phyloP scores from a whole-genome alignment of 2,113 vertebrate species.

The Philantomba maxwellii region DNA sequence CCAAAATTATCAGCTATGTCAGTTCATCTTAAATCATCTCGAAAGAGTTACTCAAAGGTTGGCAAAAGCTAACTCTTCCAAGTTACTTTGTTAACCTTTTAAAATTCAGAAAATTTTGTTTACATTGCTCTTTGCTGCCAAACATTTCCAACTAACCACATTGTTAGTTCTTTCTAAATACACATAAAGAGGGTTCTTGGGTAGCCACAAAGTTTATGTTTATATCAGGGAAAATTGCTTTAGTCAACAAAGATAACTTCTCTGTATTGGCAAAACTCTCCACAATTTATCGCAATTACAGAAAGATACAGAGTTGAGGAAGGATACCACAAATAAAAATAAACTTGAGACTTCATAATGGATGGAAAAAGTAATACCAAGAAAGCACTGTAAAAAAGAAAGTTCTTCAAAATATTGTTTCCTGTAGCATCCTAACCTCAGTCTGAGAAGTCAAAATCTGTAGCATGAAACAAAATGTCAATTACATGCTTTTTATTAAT shows the following conservation, averaged over 20 bases:
- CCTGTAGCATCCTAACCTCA: not conserved
- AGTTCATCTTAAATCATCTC: not conserved
- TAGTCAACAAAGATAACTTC: constrained; percentile 49
- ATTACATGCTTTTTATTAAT: not conserved
- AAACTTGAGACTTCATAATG: constrained; percentile 35
- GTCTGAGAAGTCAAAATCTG: not conserved
- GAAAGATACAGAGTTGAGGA: constrained; percentile 34
- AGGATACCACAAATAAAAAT: constrained; percentile 41
- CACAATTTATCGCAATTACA: constrained; percentile 26
- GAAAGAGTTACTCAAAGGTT: not conserved
- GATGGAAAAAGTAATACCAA: not conserved
- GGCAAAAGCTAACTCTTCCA: not conserved
- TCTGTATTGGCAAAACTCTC: not conserved
- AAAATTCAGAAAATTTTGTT: constrained; percentile 26
- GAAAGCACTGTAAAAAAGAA: not conserved
- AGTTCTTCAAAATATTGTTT: constrained; percentile 14
- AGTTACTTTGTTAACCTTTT: not conserved
- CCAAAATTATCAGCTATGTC: not conserved
- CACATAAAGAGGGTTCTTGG: not conserved
- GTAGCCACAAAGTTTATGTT: constrained; percentile 41
- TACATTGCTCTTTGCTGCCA: constrained; percentile 2
- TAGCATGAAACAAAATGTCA: not conserved
- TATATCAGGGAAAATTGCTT: constrained; percentile 52
- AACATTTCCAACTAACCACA: constrained; percentile 19
- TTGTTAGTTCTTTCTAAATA: constrained; percentile 20